Evolutionary conservation across 2,888 invertebrate genomes (phyloP).

Genomic region (Isoperla grammatica): DNA sequence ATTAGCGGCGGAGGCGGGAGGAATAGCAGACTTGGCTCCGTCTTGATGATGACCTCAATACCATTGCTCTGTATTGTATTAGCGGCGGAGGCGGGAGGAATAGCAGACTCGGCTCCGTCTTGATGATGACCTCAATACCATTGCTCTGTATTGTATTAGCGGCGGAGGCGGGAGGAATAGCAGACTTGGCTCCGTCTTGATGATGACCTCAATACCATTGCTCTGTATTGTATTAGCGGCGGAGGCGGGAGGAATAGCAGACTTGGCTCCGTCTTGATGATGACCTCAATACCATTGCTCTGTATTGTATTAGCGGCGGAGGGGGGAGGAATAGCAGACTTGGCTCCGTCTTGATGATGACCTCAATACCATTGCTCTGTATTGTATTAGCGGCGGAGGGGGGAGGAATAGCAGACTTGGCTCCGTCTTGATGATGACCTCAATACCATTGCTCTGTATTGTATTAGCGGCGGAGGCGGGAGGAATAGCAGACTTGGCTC

Average conservation of each 20-base stretch:
- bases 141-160: conserved; percentile 11
- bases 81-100: neutral
- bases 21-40: neutral
- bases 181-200: neutral
- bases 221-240: conserved; percentile 13
- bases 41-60: conserved; percentile 7
- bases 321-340: neutral
- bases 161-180: neutral
- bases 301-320: conserved; percentile 10
- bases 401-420: neutral
- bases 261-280: conserved; percentile 1
- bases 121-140: conserved; percentile 6
- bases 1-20: conserved; percentile 8
- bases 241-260: neutral
- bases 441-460: conserved; percentile 5
- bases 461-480: conserved; percentile 8
- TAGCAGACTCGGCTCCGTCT: neutral
- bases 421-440: conserved; percentile 3
- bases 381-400: conserved; percentile 10
- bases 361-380: conserved; percentile 2
- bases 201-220: conserved; percentile 1
- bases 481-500: neutral
- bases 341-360: conserved; percentile 1
- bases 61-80: conserved; percentile 8
- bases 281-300: neutral